Evolutionary conservation across 2,888 invertebrate species (phyloP).

Genomic region (Pachliopta kotzebuea): DNA sequence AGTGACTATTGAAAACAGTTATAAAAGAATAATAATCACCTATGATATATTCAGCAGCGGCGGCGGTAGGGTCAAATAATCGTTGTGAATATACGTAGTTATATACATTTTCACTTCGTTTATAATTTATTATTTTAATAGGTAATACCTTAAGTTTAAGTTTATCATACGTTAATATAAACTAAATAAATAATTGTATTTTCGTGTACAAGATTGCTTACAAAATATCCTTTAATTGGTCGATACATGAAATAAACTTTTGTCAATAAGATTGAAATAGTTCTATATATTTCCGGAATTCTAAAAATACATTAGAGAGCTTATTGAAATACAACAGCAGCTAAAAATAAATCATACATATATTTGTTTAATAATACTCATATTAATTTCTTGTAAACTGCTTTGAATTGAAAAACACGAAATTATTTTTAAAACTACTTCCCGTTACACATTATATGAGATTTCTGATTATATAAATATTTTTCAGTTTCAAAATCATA

Average conservation of each 20-base stretch:
- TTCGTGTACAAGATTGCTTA: conserved; percentile 51
- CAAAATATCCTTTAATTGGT: background rate
- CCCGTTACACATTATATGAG: too few relatives aligned
- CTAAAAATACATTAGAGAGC: conserved; percentile 32
- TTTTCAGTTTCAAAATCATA: too few relatives aligned
- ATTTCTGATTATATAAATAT: background rate
- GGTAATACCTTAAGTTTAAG: conserved; percentile 55
- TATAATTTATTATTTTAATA: conserved; percentile 21
- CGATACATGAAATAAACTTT: background rate
- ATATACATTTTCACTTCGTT: background rate
- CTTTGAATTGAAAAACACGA: background rate
- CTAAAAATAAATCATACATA: too few relatives aligned
- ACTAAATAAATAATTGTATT: conserved; percentile 66
- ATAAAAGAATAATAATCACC: too few relatives aligned
- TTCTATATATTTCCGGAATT: background rate
- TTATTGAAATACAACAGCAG: conserved; percentile 14
- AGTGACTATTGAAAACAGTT: too few relatives aligned
- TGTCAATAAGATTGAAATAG: background rate
- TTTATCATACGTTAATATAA: conserved; percentile 42
- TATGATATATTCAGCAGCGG: too few relatives aligned
- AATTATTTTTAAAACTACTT: background rate
- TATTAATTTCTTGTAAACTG: background rate
- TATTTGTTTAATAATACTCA: background rate
- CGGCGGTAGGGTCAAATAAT: too few relatives aligned
- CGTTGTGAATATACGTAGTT: too few relatives aligned